These are phyloP conservation scores for Hetaerina americana DNA, from an alignment of 1,140 invertebrate genomes.

Conservation along the genomic window DNA sequence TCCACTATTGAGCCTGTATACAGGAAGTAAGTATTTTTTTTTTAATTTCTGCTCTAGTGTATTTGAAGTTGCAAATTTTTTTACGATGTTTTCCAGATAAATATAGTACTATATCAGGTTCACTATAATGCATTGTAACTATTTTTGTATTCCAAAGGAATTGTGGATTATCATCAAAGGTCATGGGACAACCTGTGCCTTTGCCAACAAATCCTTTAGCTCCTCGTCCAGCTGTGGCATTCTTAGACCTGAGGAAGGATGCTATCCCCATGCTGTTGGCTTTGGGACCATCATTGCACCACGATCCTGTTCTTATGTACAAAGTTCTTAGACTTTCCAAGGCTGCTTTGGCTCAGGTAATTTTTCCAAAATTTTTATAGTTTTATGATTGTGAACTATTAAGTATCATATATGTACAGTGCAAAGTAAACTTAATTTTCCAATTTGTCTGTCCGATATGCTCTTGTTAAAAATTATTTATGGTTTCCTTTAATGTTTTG, in stretches of 20 bases:
- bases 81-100: no score
- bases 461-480: no score
- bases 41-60: no score
- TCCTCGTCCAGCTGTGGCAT: slow-evolving; percentile 42
- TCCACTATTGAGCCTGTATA: slow-evolving; percentile 81
- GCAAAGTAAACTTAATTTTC: neutral
- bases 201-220: slow-evolving; percentile 43
- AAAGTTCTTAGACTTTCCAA: slow-evolving; percentile 60
- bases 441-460: no score
- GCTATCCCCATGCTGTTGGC: slow-evolving; percentile 77
- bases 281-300: slow-evolving; percentile 76
- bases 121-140: no score
- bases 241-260: slow-evolving; percentile 58
- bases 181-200: slow-evolving; percentile 42
- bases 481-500: no score
- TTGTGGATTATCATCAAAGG: slow-evolving; percentile 54
- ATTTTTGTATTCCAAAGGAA: slow-evolving; percentile 38
- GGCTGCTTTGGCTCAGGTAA: slow-evolving; percentile 31
- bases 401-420: neutral
- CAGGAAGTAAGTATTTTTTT: slow-evolving; percentile 51
- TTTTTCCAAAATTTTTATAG: neutral
- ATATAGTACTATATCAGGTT: no score
- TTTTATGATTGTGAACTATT: neutral
- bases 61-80: no score
- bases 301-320: slow-evolving; percentile 78